Evolutionary conservation across 2,888 invertebrate species (phyloP), one percentile per base, ranked within the genome.

Genomic region (Acanthosepion lycidas): DNA sequence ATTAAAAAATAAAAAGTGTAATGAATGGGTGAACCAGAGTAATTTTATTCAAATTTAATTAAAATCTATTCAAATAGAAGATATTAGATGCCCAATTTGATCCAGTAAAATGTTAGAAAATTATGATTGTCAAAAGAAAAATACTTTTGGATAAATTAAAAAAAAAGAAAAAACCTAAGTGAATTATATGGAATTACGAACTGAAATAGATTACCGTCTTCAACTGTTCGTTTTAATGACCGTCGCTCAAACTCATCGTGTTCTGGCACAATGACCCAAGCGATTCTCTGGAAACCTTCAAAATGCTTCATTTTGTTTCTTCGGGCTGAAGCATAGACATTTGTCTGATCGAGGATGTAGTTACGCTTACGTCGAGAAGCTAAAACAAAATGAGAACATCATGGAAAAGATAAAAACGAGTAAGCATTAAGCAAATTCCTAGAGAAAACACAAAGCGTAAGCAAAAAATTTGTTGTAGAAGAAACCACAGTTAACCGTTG

Each of bases 291-390:
- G 98, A 98, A 99, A 97, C 98, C 99, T 97, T 98, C 98, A 98
- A 99, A 99, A 97, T 98, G 98, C 98, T 98, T 98, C 98, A 99
- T 98, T 98, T 99, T 99, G 98, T 99, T 98, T 98, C 99, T 98
- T 98, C 99, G 99, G 97, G 98, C 99, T 97, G 99, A 98, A 98
- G 99, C 98, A 98, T 99, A 99, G 97, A 99, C 99, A 98, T 99
- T 99, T 98, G 99, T 99, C 99, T 99, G 99, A 98, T 99, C 99
- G 96, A 99, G 98, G 96, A 99, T 99, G 98, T 98, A 99, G 98
- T 99, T 99, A 97, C 99, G 98, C 96, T 98, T 98, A 91, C 97
- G 96, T 94, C 95, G 96, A 55, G 96, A 95, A 96, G 95, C 94
- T 94, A 93, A 92, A 78, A 78, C n/a, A 78, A 15, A 42, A 78